Conservation (phyloP, 37 sponge, comb jelly and placozoan species). For the Haliclona indistincta region DNA sequence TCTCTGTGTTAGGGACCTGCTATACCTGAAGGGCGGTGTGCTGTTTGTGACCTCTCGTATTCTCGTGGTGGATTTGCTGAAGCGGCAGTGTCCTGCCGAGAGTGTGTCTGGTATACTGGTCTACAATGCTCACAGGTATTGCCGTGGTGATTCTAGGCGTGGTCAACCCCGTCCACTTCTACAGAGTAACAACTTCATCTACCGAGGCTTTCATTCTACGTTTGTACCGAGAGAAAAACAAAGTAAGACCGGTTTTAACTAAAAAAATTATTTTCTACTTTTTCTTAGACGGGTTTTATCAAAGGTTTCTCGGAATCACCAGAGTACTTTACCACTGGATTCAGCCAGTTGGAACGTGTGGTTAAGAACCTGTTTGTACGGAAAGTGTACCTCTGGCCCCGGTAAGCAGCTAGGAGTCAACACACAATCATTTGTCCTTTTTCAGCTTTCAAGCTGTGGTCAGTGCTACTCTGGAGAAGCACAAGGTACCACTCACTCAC, state of each 20-base stretch:
- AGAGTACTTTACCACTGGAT: conserved; percentile 63
- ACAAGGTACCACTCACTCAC: conserved; percentile 78
- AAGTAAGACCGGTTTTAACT: conserved; percentile 28
- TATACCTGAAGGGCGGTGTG: conserved; percentile 93
- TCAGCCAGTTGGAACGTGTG: conserved; percentile 81
- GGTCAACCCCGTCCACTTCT: no score
- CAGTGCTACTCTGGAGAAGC: conserved; percentile 49
- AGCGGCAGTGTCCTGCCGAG: conserved; percentile 70
- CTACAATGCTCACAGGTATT: conserved; percentile 81
- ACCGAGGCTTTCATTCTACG: conserved; percentile 88
- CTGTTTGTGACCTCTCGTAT: conserved; percentile 95
- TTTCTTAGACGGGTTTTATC: conserved; percentile 87
- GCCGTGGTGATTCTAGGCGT: no score
- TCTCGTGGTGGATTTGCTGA: conserved; percentile 90
- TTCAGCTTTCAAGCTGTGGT: conserved; percentile 89
- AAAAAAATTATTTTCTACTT: not conserved
- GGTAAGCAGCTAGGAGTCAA: no score
- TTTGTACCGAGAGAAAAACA: conserved; percentile 87
- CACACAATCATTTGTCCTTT: no score
- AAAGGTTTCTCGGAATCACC: conserved; percentile 92
- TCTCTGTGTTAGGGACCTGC: conserved; percentile 43
- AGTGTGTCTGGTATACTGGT: conserved; percentile 83
- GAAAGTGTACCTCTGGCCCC: conserved; percentile 89
- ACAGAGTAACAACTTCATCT: conserved; percentile 66
- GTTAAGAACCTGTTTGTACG: conserved; percentile 87